Conservation (phyloP, 2,888 invertebrate species). For the Dugesia japonica region DNA sequence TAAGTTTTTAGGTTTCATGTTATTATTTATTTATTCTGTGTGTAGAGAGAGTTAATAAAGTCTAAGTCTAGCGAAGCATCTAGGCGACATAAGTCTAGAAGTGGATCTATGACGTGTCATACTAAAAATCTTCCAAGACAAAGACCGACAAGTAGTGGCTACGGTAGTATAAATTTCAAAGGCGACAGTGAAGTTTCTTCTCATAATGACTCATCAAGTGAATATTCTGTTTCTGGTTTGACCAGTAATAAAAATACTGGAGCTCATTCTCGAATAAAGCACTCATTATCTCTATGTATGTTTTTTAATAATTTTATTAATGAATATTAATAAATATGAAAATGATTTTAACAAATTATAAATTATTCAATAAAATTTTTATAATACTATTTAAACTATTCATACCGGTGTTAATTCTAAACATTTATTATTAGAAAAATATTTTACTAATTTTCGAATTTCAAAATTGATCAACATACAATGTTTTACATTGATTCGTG, state of each 20-base stretch:
- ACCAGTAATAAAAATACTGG: neutral
- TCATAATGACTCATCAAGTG: neutral
- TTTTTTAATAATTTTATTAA: too few relatives aligned
- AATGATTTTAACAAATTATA: too few relatives aligned
- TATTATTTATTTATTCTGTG: too few relatives aligned
- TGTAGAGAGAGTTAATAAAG: neutral
- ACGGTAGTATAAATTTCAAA: neutral
- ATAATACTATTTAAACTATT: too few relatives aligned
- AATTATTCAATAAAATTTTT: too few relatives aligned
- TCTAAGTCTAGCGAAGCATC: neutral
- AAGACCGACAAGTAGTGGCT: constrained; percentile 5
- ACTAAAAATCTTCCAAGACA: neutral
- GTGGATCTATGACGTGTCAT: neutral
- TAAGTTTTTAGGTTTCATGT: too few relatives aligned
- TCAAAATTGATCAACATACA: too few relatives aligned
- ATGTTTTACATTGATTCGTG: too few relatives aligned
- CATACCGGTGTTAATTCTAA: too few relatives aligned
- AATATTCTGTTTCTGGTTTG: neutral
- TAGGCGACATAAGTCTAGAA: neutral
- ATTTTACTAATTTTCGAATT: too few relatives aligned
- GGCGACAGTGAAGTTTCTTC: constrained; percentile 8
- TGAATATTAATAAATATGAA: too few relatives aligned
- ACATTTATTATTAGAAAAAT: too few relatives aligned
- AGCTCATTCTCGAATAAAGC: neutral
- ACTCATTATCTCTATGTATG: neutral